Base-by-base conservation (phyloP, 2,113 vertebrate species). In the Nesogale talazaci region DNA sequence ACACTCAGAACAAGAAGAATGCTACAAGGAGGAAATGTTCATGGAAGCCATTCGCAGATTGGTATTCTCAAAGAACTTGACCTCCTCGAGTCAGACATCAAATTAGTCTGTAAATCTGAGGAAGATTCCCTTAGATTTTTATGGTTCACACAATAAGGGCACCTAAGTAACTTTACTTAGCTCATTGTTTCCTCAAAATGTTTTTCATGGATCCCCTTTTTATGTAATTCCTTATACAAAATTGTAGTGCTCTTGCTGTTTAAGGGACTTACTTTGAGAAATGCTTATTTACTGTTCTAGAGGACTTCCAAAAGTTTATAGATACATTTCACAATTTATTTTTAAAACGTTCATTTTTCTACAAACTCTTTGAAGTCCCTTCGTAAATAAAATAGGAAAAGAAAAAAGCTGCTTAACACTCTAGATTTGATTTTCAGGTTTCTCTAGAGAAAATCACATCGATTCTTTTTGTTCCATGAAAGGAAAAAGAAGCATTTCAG, bases 401-500 rank as follows among this genome's bases (percentile, higher is more conserved):
- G 61, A 38, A 4, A 69, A 65, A 83, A 36, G 2, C 25, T 69
- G 25, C 23, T 76, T 69, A 76, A 92, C 90, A 42, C 22, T 52
- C 6, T 83, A 17, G 77, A 57, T 92, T 92, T 12, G 15, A 34
- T 42, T 84, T 85, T 90, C 22, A 67, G 46, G 46, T 52, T 52
- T 52, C 46, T 52, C n/a, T n/a, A n/a, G n/a, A n/a, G n/a, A n/a
- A n/a, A n/a, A n/a, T 57, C 56, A 57, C 36, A 83, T 14, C 31
- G 27, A 40, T 57, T 75, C 87, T 87, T 38, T 88, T 88, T n/a
- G 86, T 88, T 88, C 40, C 85, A 52, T 23, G 81, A 84, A 79
- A 77, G 52, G 27, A 83, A 86, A 93, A 79, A 12, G 25, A 93
- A 94, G 15, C 38, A 83, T 34, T 77, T 40, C 10, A 83, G 78